A percentile compares a stretch with the other conserved stretches of the same genome.
Evolutionary conservation across 2,797 vertebrate genomes (phyloP).

Genomic region (Eremophila alpestris): DNA sequence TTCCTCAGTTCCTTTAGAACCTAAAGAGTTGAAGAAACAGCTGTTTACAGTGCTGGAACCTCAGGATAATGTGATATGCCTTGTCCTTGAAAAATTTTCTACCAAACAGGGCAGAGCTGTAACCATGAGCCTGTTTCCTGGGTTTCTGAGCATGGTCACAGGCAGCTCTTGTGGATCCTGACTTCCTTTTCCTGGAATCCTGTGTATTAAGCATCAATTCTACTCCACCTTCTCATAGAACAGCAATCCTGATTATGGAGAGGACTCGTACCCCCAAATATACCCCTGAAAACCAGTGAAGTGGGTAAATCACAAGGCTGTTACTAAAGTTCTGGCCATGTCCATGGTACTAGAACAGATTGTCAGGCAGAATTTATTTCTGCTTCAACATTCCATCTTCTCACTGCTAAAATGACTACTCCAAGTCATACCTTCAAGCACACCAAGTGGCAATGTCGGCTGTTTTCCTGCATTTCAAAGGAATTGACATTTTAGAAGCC

Average conservation of each 20-base stretch:
- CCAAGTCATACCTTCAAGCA: neutral
- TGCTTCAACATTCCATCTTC: neutral
- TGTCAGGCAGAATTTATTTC: neutral
- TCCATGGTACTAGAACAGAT: neutral
- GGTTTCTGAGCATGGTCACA: neutral
- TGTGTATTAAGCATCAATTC: neutral
- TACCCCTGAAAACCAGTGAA: neutral
- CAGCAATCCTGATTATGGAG: neutral
- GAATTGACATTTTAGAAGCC: neutral
- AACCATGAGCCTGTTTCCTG: neutral
- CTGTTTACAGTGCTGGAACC: neutral
- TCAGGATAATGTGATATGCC: neutral
- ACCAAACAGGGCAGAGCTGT: neutral
- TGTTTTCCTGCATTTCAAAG: neutral
- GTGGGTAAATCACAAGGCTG: neutral
- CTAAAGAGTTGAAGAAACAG: neutral
- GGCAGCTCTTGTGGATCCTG: neutral
- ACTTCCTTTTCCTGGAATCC: neutral
- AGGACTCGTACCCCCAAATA: neutral
- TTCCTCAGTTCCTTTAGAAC: neutral
- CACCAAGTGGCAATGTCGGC: neutral
- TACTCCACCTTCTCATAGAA: neutral
- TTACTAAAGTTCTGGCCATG: neutral
- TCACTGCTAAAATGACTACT: neutral
- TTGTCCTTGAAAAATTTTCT: neutral